Evolutionary conservation across 1,140 invertebrate species (phyloP), one percentile per base, ranked within the genome.

Genomic region (Hyles vespertilio): DNA sequence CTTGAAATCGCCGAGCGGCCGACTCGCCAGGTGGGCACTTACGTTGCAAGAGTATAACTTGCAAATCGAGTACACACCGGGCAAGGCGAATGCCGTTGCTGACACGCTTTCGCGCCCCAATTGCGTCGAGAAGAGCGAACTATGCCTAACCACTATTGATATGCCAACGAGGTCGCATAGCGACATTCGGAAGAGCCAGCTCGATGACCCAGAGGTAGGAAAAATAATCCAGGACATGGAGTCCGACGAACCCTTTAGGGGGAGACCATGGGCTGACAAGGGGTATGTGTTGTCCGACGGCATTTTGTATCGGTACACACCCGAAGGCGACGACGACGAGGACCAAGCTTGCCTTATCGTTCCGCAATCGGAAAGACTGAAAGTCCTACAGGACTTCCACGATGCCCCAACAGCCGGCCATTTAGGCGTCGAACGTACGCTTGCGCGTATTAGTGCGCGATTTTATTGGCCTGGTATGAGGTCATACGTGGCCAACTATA

Each of bases 1-100:
- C 1, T 65, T 90, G 0, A 89, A 85, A 58, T 72, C 87, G 22
- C 79, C 81, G 3, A 80, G 63, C 2, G 81, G 78, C 10, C 48
- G 79, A 6, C 12, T 87, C 10, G 68, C 65, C 1, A 32, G 75
- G 5, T 84, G 79, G 74, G 71, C 74, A 4, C 50, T 84, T 5
- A 45, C 60, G 9, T 36, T 85, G 5, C 74, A 84, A 51, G 12
- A 70, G 2, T 78, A 66, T 59, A 12, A 79, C 47, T 1, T 81
- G 0, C 5, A 56, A 3, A 61, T 76, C 1, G 44, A 64, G 3
- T 72, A 87, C 49, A 51, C 48, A 2, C 71, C 74, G 1, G 79
- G 78, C n/a, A 73, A 70, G 44, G 32, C 51, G 0, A 85, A 85
- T 47, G 59, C 71, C 0, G 50, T 80, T 5, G 78, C 78, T 4